Base-by-base conservation (phyloP, 2,888 invertebrate genomes). In the Plutella xylostella region DNA sequence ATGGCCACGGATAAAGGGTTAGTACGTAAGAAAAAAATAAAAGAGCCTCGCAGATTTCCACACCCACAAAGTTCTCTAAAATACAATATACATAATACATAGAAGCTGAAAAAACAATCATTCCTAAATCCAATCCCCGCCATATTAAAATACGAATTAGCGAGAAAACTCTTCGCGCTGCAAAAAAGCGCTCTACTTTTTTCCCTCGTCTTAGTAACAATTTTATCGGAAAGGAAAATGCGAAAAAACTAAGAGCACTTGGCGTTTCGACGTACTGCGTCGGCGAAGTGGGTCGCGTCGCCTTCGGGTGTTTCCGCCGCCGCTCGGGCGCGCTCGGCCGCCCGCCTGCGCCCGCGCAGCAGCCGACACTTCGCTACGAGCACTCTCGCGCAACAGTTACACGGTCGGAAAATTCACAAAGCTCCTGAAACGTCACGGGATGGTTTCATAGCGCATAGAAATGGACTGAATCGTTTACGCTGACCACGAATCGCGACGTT, bases 211-310 rank as follows among this genome's bases (percentile, higher is more conserved):
- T n/a, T n/a, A n/a, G n/a, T n/a, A 30, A 30, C 65, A 65, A 71
- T 73, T 79, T 79, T 74, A 75, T 72, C 68, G 78, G 79, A 82
- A 82, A 82, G 79, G 80, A 80, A 82, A 82, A 80, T 77, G 70
- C 60, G 65, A 75, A 77, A 79, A 75, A 73, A 77, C 66, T 65
- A 67, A 65, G 70, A 65, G 73, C 72, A 62, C 69, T 47, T 51
- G 65, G 63, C 72, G 70, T 69, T 76, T 72, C 74, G 67, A 72
- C 68, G 77, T 74, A 69, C 68, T 60, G 63, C 71, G 65, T 82
- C 75, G 79, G 63, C 71, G 65, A 83, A 75, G 79, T 82, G 70
- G 83, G 82, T 82, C 72, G 70, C 72, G 70, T 60, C 48, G 48
- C 58, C 65, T 51, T 72, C 82, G 82, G 74, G 52, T 60, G 56